Conservation (phyloP, 2,888 invertebrate genomes). For the Drosophila buzzatii region DNA sequence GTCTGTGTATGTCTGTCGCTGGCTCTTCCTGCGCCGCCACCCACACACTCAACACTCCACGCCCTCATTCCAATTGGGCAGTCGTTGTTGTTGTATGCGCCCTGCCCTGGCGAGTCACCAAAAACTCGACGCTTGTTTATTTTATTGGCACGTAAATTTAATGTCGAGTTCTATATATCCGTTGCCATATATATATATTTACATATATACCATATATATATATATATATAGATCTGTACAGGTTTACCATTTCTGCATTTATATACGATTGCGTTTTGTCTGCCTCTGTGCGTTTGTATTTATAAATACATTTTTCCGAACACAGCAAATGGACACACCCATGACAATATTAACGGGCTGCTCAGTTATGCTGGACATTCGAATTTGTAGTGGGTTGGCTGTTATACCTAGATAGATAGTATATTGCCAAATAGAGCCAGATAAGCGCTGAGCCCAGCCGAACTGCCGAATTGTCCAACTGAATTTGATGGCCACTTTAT, state of each 20-base stretch:
- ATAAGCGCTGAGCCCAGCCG: constrained; percentile 8
- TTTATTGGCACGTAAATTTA: constrained; percentile 82
- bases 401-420: constrained; percentile 25
- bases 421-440: constrained; percentile 38
- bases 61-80: constrained; percentile 23
- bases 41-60: constrained; percentile 6
- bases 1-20: constrained; percentile 51
- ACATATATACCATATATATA: background rate
- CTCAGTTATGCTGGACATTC: constrained; percentile 34
- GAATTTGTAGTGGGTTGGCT: constrained; percentile 24
- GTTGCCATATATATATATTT: background rate
- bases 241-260: constrained; percentile 64
- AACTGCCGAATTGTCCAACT: constrained; percentile 11
- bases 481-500: constrained; percentile 55
- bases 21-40: constrained; percentile 53
- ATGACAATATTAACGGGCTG: constrained; percentile 33
- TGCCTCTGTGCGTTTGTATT: constrained; percentile 22
- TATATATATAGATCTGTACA: constrained; percentile 12
- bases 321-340: constrained; percentile 68
- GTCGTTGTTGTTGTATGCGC: constrained; percentile 26
- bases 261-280: constrained; percentile 34
- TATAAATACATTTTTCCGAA: constrained; percentile 69
- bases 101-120: constrained; percentile 67
- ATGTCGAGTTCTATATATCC: constrained; percentile 53
- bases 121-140: constrained; percentile 79